Evolutionary conservation across 2,113 vertebrate genomes (phyloP).

Genomic region (Etia nguti): DNA sequence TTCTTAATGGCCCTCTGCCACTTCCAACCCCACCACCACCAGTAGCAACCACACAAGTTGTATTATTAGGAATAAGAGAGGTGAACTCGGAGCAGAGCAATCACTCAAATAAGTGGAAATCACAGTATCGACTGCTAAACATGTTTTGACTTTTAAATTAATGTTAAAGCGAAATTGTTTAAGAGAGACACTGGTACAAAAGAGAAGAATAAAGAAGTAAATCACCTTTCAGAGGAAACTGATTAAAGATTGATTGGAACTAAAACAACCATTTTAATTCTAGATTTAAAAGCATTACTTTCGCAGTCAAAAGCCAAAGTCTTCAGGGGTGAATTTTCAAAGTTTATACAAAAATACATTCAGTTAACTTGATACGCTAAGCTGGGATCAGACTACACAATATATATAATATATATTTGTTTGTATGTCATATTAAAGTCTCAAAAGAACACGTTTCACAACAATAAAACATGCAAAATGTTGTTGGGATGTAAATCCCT

Average conservation of each 20-base stretch:
- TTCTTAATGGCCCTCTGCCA: neutral
- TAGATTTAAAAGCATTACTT: neutral
- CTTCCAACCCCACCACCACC: neutral
- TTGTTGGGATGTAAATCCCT: neutral
- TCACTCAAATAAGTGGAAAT: constrained; percentile 8
- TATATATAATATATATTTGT: neutral
- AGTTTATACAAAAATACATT: neutral
- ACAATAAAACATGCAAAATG: neutral
- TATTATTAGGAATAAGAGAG: neutral
- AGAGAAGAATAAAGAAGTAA: neutral
- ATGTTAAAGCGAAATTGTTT: neutral
- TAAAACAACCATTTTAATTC: neutral
- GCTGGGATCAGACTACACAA: neutral
- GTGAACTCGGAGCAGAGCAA: neutral
- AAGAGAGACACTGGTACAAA: neutral
- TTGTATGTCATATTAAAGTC: neutral
- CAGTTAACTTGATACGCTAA: neutral
- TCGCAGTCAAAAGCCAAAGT: neutral
- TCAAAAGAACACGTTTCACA: neutral
- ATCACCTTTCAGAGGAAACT: neutral
- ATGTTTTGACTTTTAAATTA: neutral
- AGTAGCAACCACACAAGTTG: neutral
- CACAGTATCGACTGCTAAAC: neutral
- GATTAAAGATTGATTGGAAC: neutral
- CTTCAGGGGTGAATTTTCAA: neutral